Evolutionary conservation across 2,113 vertebrate genomes (phyloP).

Genomic region (Peromyscus maniculatus): DNA sequence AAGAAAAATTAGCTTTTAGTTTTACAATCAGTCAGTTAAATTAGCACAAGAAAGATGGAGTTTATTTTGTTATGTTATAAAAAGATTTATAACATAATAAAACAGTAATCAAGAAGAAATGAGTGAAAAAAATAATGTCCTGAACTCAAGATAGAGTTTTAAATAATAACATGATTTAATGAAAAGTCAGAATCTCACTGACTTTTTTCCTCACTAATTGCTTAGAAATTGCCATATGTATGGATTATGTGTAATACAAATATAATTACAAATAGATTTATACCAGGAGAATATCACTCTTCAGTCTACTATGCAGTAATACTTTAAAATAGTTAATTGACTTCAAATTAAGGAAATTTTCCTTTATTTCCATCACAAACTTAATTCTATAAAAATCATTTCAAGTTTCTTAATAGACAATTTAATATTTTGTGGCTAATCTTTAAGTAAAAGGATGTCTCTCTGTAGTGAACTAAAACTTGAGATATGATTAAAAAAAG

Average conservation of each 20-base stretch:
- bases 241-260: constrained; percentile 84
- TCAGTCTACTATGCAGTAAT: constrained; percentile 81
- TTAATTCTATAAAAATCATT: constrained; percentile 78
- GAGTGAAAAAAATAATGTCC: constrained; percentile 67
- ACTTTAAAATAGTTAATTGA: constrained; percentile 85
- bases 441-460: constrained; percentile 80
- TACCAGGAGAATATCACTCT: constrained; percentile 79
- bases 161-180: constrained; percentile 76
- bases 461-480: constrained; percentile 72
- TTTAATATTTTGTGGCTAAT: constrained; percentile 89
- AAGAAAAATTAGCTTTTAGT: constrained; percentile 60
- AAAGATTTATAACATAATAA: constrained; percentile 65
- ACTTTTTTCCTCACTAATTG: constrained; percentile 71
- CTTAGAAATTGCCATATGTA: constrained; percentile 84
- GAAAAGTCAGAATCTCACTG: constrained; percentile 70
- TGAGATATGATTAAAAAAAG: constrained; percentile 64
- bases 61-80: constrained; percentile 68
- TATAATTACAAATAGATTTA: constrained; percentile 73
- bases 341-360: constrained; percentile 80
- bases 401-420: constrained; percentile 84
- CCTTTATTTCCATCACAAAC: constrained; percentile 86
- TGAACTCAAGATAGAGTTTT: constrained; percentile 80
- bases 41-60: constrained; percentile 62
- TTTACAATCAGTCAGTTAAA: constrained; percentile 48
- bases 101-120: constrained; percentile 58